phyloP scores from a whole-genome alignment of 2,113 vertebrate species.

The Aix galericulata region DNA sequence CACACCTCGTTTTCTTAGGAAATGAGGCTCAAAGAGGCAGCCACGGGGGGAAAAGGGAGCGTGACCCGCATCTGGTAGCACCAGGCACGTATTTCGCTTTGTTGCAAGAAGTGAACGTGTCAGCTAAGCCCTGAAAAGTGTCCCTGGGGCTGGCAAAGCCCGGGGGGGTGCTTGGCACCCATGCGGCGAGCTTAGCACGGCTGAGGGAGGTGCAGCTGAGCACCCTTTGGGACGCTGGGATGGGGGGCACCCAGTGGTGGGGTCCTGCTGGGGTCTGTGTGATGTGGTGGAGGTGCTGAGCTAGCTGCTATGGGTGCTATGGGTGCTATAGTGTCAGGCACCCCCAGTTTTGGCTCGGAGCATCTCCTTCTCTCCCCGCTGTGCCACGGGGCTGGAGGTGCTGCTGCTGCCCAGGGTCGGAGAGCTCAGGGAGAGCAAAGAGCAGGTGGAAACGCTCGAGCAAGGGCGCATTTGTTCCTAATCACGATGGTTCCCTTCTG shows the following conservation, averaged over 20 bases:
- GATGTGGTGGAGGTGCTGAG: fast-evolving
- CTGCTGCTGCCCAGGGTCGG: fast-evolving
- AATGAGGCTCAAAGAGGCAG: not conserved
- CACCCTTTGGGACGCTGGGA: fast-evolving
- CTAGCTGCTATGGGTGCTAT: not conserved
- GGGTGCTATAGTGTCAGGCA: not conserved
- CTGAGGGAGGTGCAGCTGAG: fast-evolving
- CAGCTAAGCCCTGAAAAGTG: not conserved
- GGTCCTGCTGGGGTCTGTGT: not conserved
- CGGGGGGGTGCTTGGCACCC: not conserved
- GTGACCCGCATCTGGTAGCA: not conserved
- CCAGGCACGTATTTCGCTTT: fast-evolving
- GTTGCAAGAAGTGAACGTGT: not conserved
- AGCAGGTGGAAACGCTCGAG: not conserved
- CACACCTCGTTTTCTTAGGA: conserved; percentile 13
- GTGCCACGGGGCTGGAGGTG: not conserved
- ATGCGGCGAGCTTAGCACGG: fast-evolving
- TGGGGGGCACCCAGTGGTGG: not conserved
- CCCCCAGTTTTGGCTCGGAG: not conserved
- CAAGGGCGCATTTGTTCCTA: fast-evolving
- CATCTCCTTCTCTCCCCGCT: fast-evolving
- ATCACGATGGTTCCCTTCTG: not conserved
- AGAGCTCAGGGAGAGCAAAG: not conserved
- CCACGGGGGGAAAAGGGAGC: not conserved
- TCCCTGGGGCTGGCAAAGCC: not conserved